A percentile compares a stretch with the other conserved stretches of the same genome.
phyloP scores from a whole-genome alignment of 2,113 vertebrate species.

The Xenopus laevis region DNA sequence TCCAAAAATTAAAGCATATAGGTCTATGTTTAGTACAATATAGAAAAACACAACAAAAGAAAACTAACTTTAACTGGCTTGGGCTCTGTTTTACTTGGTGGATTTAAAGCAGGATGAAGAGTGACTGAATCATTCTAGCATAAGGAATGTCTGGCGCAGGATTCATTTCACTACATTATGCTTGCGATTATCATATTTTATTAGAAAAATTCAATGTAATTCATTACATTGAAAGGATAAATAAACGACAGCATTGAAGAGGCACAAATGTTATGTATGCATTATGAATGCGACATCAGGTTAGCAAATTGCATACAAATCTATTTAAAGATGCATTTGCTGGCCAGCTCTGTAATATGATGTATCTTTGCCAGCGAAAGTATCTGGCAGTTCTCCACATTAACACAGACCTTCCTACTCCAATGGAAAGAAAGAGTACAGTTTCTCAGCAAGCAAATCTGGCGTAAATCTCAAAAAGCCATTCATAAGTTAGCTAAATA shows the following conservation, averaged over 20 bases:
- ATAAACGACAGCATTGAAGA: neutral
- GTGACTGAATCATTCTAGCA: neutral
- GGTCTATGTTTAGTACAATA: too few species aligned
- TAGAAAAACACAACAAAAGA: too few species aligned
- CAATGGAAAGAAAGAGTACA: neutral
- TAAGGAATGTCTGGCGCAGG: neutral
- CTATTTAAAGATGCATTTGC: conserved; percentile 5
- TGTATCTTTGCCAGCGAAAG: neutral
- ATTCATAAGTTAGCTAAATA: neutral
- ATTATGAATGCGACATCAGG: conserved; percentile 1
- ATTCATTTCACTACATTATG: neutral
- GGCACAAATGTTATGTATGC: neutral
- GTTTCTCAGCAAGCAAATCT: neutral
- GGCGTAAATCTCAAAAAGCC: neutral
- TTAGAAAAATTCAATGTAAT: conserved; percentile 6
- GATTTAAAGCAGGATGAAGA: neutral
- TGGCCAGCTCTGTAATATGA: neutral
- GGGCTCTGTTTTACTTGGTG: too few species aligned
- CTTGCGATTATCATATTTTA: conserved; percentile 2
- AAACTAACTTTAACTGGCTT: too few species aligned
- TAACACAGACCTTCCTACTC: neutral
- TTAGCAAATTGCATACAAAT: conserved; percentile 5
- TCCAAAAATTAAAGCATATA: too few species aligned
- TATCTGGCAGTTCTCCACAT: neutral
- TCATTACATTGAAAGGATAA: conserved; percentile 5